Evolutionary conservation across 2,888 invertebrate species (phyloP), one percentile per base, ranked within the genome.

Genomic region (Abrostola tripartita): DNA sequence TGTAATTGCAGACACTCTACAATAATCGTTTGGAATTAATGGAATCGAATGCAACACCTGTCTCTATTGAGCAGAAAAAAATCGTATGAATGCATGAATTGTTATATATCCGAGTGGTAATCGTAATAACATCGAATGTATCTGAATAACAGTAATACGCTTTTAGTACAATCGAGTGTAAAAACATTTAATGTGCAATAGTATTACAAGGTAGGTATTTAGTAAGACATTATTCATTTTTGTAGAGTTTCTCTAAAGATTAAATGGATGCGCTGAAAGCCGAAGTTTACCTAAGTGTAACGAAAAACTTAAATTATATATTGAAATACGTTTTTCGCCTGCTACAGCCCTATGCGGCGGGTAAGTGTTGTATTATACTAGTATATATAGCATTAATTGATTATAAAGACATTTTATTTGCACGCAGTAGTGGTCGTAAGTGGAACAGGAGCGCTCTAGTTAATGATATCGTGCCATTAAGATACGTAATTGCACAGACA

Each of bases 401-500:
- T 81, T 78, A 83, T 81, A 74, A 79, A 82, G 79, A 76, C 65
- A 79, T 79, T 83, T 76, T 72, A 74, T 76, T 74, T 71, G 75
- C 83, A 80, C 74, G 82, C 80, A 71, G 76, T 62, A 58, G 54
- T 61, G 41, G 50, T 47, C 47, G 61, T 65, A 67, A 73, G 62
- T 65, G 65, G 59, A 55, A 61, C 66, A 60, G 68, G 55, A 79
- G 71, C 63, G 63, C 65, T 65, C 64, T 44, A 61, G 69, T 77
- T 77, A 78, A 70, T 77, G 61, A 73, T 78, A 79, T 74, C 65
- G 70, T 64, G 57, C 79, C 71, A 81, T 81, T 79, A 85, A 81
- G 85, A 85, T 83, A 87, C 81, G 84, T 88, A 90, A 90, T 90
- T 88, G 88, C 85, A 83, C 85, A 85, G 85, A 85, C 83, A 80